Conservation (phyloP, 2,797 vertebrate genomes). For the Eidolon dupreanum region DNA sequence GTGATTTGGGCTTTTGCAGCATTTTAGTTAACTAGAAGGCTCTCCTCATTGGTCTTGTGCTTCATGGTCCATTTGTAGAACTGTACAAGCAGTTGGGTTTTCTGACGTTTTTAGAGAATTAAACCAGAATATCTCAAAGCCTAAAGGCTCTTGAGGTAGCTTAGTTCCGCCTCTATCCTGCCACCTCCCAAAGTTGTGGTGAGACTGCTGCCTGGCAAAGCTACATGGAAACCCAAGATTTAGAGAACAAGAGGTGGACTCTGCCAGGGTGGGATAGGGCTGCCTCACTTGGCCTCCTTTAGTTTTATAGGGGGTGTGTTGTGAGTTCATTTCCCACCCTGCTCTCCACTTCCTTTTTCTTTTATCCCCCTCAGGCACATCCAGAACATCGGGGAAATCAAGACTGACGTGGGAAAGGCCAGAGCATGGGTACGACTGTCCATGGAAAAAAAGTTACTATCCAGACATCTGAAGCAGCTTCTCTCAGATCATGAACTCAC, state of each 20-base stretch:
- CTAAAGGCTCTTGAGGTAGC: background rate
- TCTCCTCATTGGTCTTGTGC: background rate
- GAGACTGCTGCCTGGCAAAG: background rate
- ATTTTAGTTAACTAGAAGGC: constrained; percentile 7
- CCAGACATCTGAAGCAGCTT: constrained; percentile 97
- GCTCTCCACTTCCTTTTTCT: background rate
- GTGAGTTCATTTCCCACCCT: background rate
- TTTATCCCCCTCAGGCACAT: constrained; percentile 90
- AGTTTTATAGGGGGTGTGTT: background rate
- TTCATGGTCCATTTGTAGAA: constrained; percentile 3
- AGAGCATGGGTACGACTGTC: constrained; percentile 98
- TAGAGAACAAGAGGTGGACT: background rate
- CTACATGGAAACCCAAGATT: background rate
- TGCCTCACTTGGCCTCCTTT: background rate
- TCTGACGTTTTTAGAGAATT: constrained; percentile 31
- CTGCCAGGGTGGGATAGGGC: background rate
- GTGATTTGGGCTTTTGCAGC: background rate
- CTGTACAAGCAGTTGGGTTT: background rate
- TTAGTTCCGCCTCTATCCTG: background rate
- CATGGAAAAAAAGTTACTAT: constrained; percentile 99
- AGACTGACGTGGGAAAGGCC: constrained; percentile 98
- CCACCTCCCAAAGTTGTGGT: background rate
- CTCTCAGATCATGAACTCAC: constrained; percentile 97
- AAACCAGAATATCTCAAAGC: background rate
- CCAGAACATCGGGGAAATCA: constrained; percentile 98